Percentiles rank a stretch among this genome's conserved stretches.
phyloP scores from a whole-genome alignment of 2,888 invertebrate species.

The Synergus laeviventris region DNA sequence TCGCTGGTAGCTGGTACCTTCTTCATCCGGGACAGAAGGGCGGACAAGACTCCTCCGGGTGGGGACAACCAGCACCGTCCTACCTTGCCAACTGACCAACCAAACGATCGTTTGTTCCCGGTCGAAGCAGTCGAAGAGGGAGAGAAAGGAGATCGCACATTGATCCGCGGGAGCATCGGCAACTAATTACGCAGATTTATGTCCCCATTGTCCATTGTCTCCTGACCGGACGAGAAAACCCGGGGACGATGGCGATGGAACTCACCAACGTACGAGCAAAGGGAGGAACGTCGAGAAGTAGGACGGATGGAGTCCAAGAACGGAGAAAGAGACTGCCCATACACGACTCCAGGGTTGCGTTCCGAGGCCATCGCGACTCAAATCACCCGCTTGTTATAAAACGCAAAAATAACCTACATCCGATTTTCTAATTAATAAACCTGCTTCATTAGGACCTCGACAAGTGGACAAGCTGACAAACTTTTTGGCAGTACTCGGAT shows the following conservation, averaged over 20 bases:
- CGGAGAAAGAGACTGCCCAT: constrained; percentile 45
- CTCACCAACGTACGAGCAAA: constrained; percentile 47
- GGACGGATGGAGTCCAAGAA: constrained; percentile 49
- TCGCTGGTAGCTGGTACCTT: constrained; percentile 45
- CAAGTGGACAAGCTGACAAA: background rate
- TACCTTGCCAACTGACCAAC: constrained; percentile 74
- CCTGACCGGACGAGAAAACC: constrained; percentile 69
- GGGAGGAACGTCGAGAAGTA: constrained; percentile 49
- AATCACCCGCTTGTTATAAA: constrained; percentile 16
- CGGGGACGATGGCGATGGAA: constrained; percentile 41
- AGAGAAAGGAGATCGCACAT: constrained; percentile 75
- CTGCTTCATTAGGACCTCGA: background rate
- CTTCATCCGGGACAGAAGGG: constrained; percentile 50
- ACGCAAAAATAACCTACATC: background rate
- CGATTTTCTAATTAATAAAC: background rate
- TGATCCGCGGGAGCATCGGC: constrained; percentile 79
- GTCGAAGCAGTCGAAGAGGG: constrained; percentile 57
- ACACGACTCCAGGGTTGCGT: constrained; percentile 46
- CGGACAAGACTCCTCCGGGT: constrained; percentile 55
- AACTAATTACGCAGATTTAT: constrained; percentile 97
- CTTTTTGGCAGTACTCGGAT: no score
- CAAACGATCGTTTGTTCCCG: constrained; percentile 74
- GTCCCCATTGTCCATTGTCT: constrained; percentile 94
- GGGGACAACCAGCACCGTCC: constrained; percentile 71
- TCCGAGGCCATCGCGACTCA: constrained; percentile 31